These are phyloP conservation scores for Diceros bicornis DNA, from an alignment of 2,797 vertebrate species.

Conservation along the genomic window DNA sequence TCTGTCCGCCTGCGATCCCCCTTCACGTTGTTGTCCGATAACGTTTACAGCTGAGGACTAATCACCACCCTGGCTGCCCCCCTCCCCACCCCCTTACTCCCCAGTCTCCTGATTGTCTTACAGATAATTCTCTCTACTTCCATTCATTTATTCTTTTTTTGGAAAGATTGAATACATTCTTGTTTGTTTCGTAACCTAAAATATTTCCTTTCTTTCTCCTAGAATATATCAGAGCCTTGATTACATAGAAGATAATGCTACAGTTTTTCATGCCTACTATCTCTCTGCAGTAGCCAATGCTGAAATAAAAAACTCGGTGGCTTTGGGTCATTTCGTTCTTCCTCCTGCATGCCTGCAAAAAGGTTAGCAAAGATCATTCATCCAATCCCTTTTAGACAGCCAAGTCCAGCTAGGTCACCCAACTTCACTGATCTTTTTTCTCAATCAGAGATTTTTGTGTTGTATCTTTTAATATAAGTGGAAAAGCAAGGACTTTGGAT, in stretches of 20 bases:
- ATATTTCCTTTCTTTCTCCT: conserved; percentile 75
- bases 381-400: background rate
- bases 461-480: conserved; percentile 13
- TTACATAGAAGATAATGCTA: conserved; percentile 93
- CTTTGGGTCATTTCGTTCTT: conserved; percentile 95
- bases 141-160: conserved; percentile 22
- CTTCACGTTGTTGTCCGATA: background rate
- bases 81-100: background rate
- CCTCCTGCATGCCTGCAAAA: conserved; percentile 94
- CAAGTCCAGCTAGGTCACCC: background rate
- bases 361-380: conserved; percentile 90
- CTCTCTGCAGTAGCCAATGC: conserved; percentile 89
- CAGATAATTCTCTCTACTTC: background rate
- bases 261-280: conserved; percentile 94
- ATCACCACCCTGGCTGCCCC: background rate
- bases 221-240: conserved; percentile 94
- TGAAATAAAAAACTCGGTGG: conserved; percentile 87
- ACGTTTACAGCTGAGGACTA: background rate
- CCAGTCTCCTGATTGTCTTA: background rate
- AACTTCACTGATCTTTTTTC: conserved; percentile 36
- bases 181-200: conserved; percentile 67
- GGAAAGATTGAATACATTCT: conserved; percentile 5
- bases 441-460: conserved; percentile 54
- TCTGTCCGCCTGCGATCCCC: background rate
- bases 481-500: background rate